phyloP scores from a whole-genome alignment of 2,797 vertebrate species.

The Ammospiza maritima region DNA sequence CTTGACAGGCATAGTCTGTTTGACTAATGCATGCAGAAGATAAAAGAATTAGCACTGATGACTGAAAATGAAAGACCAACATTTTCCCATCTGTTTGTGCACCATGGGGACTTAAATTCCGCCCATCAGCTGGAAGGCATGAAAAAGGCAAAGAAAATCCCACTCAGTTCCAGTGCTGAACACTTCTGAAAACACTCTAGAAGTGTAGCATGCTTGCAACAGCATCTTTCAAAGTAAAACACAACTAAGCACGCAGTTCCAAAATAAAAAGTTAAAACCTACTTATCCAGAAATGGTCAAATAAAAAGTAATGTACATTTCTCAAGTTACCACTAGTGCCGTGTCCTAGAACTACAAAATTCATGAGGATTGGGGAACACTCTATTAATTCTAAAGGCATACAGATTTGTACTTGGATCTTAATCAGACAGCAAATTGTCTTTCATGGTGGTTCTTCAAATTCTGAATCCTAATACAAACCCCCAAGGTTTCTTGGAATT shows the following conservation, averaged over 20 bases:
- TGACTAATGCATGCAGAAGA: constrained; percentile 23
- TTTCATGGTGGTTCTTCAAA: not conserved
- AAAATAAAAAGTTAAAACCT: not conserved
- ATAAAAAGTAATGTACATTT: not conserved
- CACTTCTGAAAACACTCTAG: not conserved
- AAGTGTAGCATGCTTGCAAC: not conserved
- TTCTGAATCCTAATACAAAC: not conserved
- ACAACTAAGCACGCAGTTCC: not conserved
- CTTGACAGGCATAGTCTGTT: constrained; percentile 24
- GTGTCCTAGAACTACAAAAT: not conserved
- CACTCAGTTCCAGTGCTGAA: not conserved
- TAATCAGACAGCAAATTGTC: not conserved
- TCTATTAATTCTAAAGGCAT: not conserved
- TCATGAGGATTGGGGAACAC: not conserved
- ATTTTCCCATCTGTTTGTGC: constrained; percentile 34
- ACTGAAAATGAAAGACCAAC: constrained; percentile 10
- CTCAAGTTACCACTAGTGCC: not conserved
- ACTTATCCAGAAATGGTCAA: not conserved
- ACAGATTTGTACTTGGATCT: not conserved
- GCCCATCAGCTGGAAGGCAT: not conserved
- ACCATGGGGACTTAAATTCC: constrained; percentile 1
- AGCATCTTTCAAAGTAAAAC: not conserved
- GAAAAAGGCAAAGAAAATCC: constrained; percentile 24
- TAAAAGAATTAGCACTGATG: constrained; percentile 51
- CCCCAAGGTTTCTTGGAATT: not conserved